These are phyloP conservation scores for Basileuterus tristriatus DNA, from an alignment of 2,797 vertebrate genomes.

Conservation along the genomic window DNA sequence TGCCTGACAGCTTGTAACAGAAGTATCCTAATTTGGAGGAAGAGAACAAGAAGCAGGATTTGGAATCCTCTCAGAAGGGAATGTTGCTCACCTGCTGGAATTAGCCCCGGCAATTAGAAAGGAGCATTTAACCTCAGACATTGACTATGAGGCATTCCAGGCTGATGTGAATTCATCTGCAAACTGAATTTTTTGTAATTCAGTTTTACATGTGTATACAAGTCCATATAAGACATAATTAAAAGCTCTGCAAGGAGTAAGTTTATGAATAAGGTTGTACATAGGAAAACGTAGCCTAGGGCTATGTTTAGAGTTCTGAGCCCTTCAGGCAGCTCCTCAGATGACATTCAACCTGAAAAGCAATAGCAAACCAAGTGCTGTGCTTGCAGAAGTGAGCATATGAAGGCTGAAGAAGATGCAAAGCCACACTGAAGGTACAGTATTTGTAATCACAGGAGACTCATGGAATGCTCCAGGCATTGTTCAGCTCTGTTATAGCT, in stretches of 20 bases:
- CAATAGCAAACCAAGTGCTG: not conserved
- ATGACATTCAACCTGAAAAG: not conserved
- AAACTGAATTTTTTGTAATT: not conserved
- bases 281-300: not conserved
- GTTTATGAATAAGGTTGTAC: not conserved
- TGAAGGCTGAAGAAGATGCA: not conserved
- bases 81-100: not conserved
- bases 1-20: not conserved
- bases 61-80: not conserved
- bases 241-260: not conserved
- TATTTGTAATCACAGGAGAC: not conserved
- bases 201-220: not conserved
- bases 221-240: not conserved
- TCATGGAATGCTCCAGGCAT: not conserved
- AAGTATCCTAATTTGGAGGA: not conserved
- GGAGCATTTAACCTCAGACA: not conserved
- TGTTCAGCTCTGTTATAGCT: not conserved
- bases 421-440: not conserved
- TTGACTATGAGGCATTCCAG: not conserved
- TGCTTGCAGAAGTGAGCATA: not conserved
- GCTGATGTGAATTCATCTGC: not conserved
- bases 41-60: not conserved
- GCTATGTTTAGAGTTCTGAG: not conserved
- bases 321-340: not conserved
- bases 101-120: not conserved